A percentile compares a stretch with the other conserved stretches of the same genome.
phyloP scores from a whole-genome alignment of 2,888 invertebrate genomes.

The Plutella xylostella region DNA sequence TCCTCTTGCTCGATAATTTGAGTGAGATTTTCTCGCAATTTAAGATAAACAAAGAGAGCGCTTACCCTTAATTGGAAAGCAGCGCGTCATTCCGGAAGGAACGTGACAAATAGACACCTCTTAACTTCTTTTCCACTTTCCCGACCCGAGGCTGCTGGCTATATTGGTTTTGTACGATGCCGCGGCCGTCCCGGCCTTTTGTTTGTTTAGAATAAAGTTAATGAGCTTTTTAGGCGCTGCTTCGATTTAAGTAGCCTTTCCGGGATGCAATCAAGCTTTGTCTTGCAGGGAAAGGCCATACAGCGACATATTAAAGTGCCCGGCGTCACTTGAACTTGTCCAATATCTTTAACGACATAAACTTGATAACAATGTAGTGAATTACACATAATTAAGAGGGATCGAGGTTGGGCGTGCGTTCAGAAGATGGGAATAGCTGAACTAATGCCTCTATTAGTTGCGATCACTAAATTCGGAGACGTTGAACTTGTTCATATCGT shows the following conservation, averaged over 20 bases:
- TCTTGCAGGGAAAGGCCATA: too few relatives aligned
- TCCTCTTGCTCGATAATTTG: conserved; percentile 67
- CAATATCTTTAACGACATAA: too few relatives aligned
- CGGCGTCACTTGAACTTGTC: too few relatives aligned
- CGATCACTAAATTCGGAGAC: conserved; percentile 7
- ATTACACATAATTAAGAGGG: too few relatives aligned
- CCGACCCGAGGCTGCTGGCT: conserved; percentile 50
- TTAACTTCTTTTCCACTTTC: conserved; percentile 68
- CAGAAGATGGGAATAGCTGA: too few relatives aligned
- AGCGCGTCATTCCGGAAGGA: conserved; percentile 66
- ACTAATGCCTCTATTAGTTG: conserved; percentile 12
- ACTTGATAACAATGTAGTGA: too few relatives aligned
- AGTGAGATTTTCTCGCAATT: conserved; percentile 71
- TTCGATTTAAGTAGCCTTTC: conserved; percentile 11
- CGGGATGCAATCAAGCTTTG: too few relatives aligned
- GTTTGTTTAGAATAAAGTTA: conserved; percentile 59
- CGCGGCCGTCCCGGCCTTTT: conserved; percentile 46
- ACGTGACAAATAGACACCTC: conserved; percentile 71
- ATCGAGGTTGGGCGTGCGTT: too few relatives aligned
- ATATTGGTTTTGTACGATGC: conserved; percentile 61
- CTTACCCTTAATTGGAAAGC: conserved; percentile 71
- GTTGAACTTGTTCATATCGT: conserved; percentile 17
- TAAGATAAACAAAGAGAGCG: conserved; percentile 70
- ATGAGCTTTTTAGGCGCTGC: conserved; percentile 25
- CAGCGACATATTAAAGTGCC: too few relatives aligned